A percentile compares a stretch with the other conserved stretches of the same genome.
These are phyloP conservation scores for Linepithema humile DNA, from an alignment of 1,140 invertebrate genomes.

Conservation along the genomic window DNA sequence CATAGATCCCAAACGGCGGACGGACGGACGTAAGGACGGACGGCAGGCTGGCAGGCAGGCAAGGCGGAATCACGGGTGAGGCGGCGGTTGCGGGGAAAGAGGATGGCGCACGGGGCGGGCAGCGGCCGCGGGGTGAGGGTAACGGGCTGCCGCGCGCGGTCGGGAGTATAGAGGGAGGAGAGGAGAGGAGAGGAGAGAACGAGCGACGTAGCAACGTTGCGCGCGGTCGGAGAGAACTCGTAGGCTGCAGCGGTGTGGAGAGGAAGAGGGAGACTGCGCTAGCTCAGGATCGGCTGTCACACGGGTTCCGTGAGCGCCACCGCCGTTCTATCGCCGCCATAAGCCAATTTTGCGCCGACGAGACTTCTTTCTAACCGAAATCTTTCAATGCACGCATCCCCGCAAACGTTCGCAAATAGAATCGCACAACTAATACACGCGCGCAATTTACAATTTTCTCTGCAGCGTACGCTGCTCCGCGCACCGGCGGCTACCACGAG, in stretches of 20 bases:
- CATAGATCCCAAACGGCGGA: constrained; percentile 77
- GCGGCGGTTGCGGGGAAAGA: constrained; percentile 20
- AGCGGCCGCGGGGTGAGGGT: constrained; percentile 39
- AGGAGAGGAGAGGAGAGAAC: neutral
- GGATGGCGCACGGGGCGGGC: constrained; percentile 49
- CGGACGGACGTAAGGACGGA: constrained; percentile 81
- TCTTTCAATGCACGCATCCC: too few species aligned
- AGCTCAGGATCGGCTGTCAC: constrained; percentile 75
- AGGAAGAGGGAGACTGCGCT: constrained; percentile 72
- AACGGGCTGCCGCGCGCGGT: constrained; percentile 22
- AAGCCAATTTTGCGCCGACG: neutral
- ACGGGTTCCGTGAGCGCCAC: neutral
- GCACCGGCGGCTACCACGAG: neutral
- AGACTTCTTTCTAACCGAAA: too few species aligned
- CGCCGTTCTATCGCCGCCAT: neutral
- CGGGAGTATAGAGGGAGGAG: neutral
- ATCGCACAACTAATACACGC: neutral
- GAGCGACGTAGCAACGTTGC: constrained; percentile 65
- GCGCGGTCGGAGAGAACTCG: constrained; percentile 1
- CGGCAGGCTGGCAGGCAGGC: constrained; percentile 76
- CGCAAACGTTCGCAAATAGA: too few species aligned
- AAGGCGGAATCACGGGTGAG: constrained; percentile 67
- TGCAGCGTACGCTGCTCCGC: neutral
- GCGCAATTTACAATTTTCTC: neutral
- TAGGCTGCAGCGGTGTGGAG: constrained; percentile 28